Percentiles rank a stretch among this genome's conserved stretches.
Conservation (phyloP, 2,113 vertebrate species). For the Neolamprologus falcicula region DNA sequence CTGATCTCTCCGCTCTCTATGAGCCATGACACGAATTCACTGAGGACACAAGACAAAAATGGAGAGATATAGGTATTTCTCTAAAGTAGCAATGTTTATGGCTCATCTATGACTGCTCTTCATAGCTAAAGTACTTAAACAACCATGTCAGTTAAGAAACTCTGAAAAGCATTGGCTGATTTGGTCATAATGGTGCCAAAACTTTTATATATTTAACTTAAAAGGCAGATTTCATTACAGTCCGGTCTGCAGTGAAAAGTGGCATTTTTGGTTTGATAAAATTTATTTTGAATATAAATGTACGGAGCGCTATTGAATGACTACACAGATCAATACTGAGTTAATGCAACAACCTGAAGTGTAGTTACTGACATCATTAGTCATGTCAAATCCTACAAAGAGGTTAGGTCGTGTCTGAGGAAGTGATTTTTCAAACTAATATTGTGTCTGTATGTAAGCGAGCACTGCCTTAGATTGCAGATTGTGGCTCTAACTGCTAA, state of each 20-base stretch:
- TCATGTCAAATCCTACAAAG: background rate
- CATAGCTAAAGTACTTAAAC: background rate
- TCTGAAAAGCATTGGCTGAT: background rate
- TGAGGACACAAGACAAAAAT: constrained; percentile 58
- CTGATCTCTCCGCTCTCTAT: constrained; percentile 95
- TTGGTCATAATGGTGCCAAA: background rate
- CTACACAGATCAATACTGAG: background rate
- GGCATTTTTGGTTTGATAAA: background rate
- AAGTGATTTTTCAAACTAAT: background rate
- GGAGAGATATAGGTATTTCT: background rate
- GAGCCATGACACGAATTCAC: constrained; percentile 96
- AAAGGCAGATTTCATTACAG: background rate
- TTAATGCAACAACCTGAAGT: background rate
- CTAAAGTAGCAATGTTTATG: background rate
- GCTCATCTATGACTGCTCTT: background rate
- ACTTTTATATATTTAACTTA: background rate
- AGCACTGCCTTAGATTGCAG: background rate
- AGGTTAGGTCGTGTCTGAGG: background rate
- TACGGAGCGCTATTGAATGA: accelerated
- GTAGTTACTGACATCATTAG: background rate
- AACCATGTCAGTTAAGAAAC: background rate
- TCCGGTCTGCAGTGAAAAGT: background rate
- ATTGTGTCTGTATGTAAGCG: background rate
- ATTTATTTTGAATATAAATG: background rate
- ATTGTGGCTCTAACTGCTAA: background rate